Evolutionary conservation across 2,888 invertebrate genomes (phyloP).

Genomic region (Dolomedes plantarius): DNA sequence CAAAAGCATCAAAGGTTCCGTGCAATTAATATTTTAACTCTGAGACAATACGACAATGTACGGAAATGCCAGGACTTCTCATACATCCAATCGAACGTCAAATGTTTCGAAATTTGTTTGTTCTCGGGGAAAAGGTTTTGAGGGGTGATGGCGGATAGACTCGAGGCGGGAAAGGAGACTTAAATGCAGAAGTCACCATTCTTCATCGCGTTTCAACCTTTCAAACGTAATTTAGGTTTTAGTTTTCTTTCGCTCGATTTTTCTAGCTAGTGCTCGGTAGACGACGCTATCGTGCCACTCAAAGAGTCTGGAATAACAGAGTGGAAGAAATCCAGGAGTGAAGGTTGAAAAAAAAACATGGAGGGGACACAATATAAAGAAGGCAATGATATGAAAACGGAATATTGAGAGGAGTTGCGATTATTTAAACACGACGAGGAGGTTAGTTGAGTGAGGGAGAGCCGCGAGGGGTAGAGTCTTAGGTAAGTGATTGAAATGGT

Average conservation of each 20-base stretch:
- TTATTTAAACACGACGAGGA: constrained; percentile 50
- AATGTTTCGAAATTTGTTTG: constrained; percentile 50
- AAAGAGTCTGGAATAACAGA: constrained; percentile 23
- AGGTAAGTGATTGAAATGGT: constrained; percentile 67
- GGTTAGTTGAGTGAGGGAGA: constrained; percentile 25
- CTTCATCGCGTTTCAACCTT: constrained; percentile 36
- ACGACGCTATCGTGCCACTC: constrained; percentile 9
- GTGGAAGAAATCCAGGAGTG: constrained; percentile 23
- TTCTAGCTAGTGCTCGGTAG: neutral
- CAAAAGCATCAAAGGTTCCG: constrained; percentile 46
- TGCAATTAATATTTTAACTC: constrained; percentile 64
- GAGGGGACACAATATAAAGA: neutral
- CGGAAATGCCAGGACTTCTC: neutral
- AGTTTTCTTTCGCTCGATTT: neutral
- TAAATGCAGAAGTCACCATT: constrained; percentile 30
- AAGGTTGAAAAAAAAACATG: constrained; percentile 6
- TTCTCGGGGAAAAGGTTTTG: neutral
- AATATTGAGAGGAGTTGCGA: constrained; percentile 21
- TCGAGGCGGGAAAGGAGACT: neutral
- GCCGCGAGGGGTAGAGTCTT: constrained; percentile 36
- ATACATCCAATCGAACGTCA: neutral
- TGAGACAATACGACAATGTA: constrained; percentile 37
- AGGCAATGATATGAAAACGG: constrained; percentile 4
- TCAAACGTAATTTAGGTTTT: constrained; percentile 47
- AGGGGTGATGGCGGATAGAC: neutral